Evolutionary conservation across 2,113 vertebrate species (phyloP).

Genomic region (Scytalopus superciliaris): DNA sequence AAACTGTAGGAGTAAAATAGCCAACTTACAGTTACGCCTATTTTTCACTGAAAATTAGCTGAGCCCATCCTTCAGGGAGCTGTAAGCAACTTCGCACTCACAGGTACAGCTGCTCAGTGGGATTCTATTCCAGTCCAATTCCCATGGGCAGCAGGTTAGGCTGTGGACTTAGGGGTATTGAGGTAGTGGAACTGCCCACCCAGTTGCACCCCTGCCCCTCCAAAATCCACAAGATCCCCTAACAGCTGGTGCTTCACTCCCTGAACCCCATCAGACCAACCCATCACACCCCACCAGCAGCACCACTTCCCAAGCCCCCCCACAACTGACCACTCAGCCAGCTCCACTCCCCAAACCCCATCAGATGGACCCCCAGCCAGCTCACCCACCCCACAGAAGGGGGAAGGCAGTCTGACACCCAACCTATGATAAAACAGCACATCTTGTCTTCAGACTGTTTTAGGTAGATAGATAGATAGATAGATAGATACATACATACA

Average conservation of each 20-base stretch:
- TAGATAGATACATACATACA: no score
- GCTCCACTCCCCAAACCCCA: accelerated
- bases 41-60: background rate
- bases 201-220: background rate
- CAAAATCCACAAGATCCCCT: no score
- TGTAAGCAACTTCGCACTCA: no score
- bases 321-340: background rate
- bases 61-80: background rate
- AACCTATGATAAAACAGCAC: accelerated
- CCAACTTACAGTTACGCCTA: background rate
- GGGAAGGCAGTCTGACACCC: background rate
- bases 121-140: background rate
- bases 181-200: no score
- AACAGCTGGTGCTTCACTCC: background rate
- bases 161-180: no score
- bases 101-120: background rate
- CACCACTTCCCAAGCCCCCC: background rate
- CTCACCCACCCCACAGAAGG: accelerated
- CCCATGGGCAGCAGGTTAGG: background rate
- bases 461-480: accelerated
- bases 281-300: background rate
- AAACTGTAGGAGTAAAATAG: background rate
- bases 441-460: accelerated
- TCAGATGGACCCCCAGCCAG: background rate
- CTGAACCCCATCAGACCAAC: background rate